These are phyloP conservation scores for Pangasius macronema DNA, from an alignment of 2,797 vertebrate genomes.

Conservation along the genomic window DNA sequence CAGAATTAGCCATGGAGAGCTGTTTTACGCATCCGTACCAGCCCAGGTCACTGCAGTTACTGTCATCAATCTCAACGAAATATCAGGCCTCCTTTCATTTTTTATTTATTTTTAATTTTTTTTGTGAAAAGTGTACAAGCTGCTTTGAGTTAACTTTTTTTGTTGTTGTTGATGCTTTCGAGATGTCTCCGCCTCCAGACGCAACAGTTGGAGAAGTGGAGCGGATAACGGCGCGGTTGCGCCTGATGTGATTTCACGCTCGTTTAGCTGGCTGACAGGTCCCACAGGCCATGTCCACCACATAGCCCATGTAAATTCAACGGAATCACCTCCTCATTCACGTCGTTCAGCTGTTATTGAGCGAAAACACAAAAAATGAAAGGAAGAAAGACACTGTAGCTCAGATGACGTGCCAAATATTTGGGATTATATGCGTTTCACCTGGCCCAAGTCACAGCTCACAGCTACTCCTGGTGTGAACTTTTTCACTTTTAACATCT, in stretches of 20 bases:
- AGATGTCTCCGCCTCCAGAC: neutral
- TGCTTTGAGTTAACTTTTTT: neutral
- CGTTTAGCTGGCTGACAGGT: constrained; percentile 22
- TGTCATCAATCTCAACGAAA: too few relatives aligned
- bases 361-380: neutral
- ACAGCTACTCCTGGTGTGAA: neutral
- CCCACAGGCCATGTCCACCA: constrained; percentile 9
- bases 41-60: neutral
- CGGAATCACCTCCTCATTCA: neutral
- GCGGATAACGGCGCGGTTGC: neutral
- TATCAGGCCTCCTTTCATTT: neutral
- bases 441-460: neutral
- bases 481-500: neutral
- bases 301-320: constrained; percentile 11
- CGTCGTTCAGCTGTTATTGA: neutral
- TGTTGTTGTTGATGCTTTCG: neutral
- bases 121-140: neutral
- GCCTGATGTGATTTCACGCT: constrained; percentile 20
- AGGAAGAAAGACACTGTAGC: too few relatives aligned
- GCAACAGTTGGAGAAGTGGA: constrained; percentile 24
- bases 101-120: too few relatives aligned
- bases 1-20: neutral
- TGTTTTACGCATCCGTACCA: neutral
- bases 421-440: neutral
- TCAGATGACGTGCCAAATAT: neutral